Evolutionary conservation across 92 coral and sea anemone species (phyloP).

Genomic region (Epizoanthus scotinus): DNA sequence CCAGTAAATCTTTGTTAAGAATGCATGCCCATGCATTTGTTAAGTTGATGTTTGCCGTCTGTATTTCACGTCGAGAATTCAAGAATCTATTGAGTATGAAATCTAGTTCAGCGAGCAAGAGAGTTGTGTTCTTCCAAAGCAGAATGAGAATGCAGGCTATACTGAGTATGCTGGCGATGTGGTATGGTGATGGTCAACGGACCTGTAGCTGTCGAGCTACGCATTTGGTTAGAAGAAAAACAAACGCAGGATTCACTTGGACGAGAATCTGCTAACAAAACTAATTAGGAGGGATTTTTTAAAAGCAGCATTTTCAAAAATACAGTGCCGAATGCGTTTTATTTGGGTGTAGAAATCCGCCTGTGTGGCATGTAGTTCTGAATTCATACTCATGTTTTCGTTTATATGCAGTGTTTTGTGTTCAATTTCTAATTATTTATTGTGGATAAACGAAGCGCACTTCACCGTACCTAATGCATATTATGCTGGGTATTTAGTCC

Average conservation of each 20-base stretch:
- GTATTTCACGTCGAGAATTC: neutral
- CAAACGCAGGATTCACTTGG: neutral
- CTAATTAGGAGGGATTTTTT: neutral
- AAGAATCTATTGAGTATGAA: neutral
- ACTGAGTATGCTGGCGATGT: neutral
- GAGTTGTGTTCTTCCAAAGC: neutral
- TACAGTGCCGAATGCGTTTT: neutral
- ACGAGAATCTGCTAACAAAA: conserved; percentile 6
- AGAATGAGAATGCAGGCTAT: too few species aligned
- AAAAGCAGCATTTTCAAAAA: too few species aligned
- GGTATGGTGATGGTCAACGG: neutral
- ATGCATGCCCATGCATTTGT: neutral
- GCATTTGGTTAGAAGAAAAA: neutral
- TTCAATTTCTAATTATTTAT: conserved; percentile 24
- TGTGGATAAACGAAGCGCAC: conserved; percentile 4
- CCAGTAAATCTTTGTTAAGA: neutral
- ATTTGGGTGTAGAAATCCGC: conserved; percentile 8
- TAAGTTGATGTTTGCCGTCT: neutral
- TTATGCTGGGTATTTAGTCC: neutral
- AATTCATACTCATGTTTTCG: neutral
- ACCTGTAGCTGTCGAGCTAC: conserved; percentile 9
- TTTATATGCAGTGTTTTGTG: neutral
- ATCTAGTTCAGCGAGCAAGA: neutral
- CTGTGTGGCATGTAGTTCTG: neutral
- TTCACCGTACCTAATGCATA: neutral